These are phyloP conservation scores for Drosophila falleni DNA, from an alignment of 2,888 invertebrate genomes.

Conservation along the genomic window DNA sequence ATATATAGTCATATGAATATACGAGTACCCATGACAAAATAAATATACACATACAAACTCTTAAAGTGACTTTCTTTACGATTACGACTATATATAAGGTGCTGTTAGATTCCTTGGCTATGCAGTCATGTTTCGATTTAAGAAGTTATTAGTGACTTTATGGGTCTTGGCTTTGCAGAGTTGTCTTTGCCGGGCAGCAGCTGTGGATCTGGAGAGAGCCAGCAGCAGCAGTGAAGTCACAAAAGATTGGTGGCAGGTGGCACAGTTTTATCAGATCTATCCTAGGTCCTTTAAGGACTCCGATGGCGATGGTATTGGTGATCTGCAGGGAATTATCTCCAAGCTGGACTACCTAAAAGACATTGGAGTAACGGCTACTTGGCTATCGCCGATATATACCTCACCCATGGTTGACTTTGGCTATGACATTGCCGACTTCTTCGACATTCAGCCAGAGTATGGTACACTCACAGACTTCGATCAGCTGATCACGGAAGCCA, in stretches of 20 bases:
- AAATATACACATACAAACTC: slow-evolving; percentile 42
- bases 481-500: slow-evolving; percentile 87
- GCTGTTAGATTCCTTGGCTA: neutral
- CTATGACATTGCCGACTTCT: slow-evolving; percentile 91
- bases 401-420: slow-evolving; percentile 92
- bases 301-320: slow-evolving; percentile 93
- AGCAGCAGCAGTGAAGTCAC: slow-evolving; percentile 34
- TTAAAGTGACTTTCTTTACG: slow-evolving; percentile 11
- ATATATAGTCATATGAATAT: neutral
- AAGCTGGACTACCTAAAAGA: slow-evolving; percentile 89
- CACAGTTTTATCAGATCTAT: slow-evolving; percentile 93
- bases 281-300: slow-evolving; percentile 94
- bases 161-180: slow-evolving; percentile 28
- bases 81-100: slow-evolving; percentile 12
- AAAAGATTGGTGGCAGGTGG: slow-evolving; percentile 93
- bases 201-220: slow-evolving; percentile 46
- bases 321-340: slow-evolving; percentile 89
- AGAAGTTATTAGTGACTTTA: slow-evolving; percentile 32
- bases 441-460: slow-evolving; percentile 89
- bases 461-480: slow-evolving; percentile 90
- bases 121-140: slow-evolving; percentile 51
- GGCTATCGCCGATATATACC: slow-evolving; percentile 91
- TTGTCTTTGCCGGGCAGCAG: slow-evolving; percentile 28
- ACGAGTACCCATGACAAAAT: slow-evolving; percentile 28
- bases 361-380: slow-evolving; percentile 89